Conservation (phyloP, 2,888 invertebrate genomes). For the Lacanobia oleracea region DNA sequence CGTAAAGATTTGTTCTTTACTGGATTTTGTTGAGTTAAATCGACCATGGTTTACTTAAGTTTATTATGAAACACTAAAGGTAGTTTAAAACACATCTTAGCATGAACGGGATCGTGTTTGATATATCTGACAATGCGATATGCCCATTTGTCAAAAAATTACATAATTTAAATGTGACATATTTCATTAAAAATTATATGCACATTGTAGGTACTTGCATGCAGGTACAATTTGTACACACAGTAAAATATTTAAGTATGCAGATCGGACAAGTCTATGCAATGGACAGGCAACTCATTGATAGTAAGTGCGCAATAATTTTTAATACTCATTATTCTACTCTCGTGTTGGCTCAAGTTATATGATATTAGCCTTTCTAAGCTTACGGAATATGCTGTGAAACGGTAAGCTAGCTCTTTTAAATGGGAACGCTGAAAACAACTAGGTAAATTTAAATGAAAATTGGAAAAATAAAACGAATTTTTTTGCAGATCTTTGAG, state of each 20-base stretch:
- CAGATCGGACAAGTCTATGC: conserved; percentile 27
- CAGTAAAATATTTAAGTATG: conserved; percentile 43
- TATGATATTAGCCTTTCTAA: conserved; percentile 40
- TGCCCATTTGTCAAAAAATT: too few species aligned
- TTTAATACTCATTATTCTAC: conserved; percentile 39
- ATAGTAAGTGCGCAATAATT: conserved; percentile 46
- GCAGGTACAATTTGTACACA: not conserved
- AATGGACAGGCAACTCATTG: conserved; percentile 36
- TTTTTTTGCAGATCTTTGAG: too few species aligned
- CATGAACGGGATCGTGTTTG: not conserved
- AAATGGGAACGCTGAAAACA: too few species aligned
- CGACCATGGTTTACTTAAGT: not conserved
- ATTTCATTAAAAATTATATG: not conserved
- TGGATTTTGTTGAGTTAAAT: not conserved
- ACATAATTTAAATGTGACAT: not conserved
- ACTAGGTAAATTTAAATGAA: too few species aligned
- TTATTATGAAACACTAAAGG: not conserved
- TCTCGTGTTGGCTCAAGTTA: conserved; percentile 13
- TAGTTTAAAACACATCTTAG: not conserved
- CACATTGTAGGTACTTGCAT: not conserved
- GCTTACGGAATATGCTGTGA: not conserved
- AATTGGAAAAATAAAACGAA: too few species aligned
- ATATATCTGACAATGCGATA: too few species aligned
- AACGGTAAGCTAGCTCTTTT: not conserved
- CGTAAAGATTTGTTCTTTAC: conserved; percentile 3